Conservation (phyloP, 2,888 invertebrate species). For the Syrista parreyssii region DNA sequence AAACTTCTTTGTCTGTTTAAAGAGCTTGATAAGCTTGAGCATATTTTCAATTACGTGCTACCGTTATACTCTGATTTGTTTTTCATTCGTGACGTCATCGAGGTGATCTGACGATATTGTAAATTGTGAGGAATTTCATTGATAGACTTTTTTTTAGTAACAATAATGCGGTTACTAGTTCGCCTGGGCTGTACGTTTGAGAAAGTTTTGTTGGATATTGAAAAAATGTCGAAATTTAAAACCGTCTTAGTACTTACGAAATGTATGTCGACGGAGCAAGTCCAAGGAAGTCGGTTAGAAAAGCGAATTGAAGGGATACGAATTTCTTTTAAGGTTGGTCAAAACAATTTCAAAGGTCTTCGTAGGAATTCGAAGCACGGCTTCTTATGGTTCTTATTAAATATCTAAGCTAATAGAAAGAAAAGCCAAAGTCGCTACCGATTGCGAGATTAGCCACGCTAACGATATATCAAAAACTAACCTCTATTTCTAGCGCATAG, state of each 20-base stretch:
- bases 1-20: background rate
- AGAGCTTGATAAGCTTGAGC: background rate
- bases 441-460: background rate
- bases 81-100: background rate
- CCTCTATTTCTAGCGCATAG: constrained; percentile 15
- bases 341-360: no score
- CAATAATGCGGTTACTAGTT: background rate
- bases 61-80: background rate
- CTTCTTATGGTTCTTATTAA: no score
- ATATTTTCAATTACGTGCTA: background rate
- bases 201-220: background rate
- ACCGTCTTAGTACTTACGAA: no score
- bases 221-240: no score
- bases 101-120: background rate
- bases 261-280: no score
- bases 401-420: background rate
- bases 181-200: background rate
- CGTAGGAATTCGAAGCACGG: no score
- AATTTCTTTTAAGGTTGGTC: no score
- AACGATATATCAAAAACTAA: background rate
- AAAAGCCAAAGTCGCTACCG: background rate
- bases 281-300: no score
- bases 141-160: background rate
- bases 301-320: no score
- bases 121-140: background rate